These are phyloP conservation scores for Sebastolobus altivelis DNA, from an alignment of 2,797 vertebrate species.

Conservation along the genomic window DNA sequence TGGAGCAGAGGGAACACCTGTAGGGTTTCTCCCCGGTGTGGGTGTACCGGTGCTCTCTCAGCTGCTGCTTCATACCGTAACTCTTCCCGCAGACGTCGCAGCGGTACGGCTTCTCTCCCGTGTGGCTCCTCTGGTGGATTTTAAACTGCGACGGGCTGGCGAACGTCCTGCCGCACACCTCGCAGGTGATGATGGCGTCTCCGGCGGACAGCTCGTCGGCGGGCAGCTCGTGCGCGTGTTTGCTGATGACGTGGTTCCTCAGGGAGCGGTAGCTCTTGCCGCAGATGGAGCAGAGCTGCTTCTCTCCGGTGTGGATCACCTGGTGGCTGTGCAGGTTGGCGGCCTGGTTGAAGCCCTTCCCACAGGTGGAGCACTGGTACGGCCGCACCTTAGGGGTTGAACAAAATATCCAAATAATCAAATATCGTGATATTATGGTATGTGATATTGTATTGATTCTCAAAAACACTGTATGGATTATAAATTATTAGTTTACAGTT, in stretches of 20 bases:
- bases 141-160: constrained; percentile 49
- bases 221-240: constrained; percentile 47
- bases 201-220: background rate
- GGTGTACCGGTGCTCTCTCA: constrained; percentile 53
- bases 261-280: constrained; percentile 65
- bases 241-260: constrained; percentile 69
- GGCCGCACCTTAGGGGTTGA: constrained; percentile 20
- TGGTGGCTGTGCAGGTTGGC: constrained; percentile 68
- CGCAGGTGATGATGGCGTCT: constrained; percentile 24
- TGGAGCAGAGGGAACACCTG: constrained; percentile 52
- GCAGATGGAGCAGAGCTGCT: constrained; percentile 67
- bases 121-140: constrained; percentile 53
- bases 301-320: constrained; percentile 45
- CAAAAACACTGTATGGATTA: too few species aligned
- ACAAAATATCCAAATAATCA: too few species aligned
- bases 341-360: constrained; percentile 62
- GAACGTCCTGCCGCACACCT: constrained; percentile 65
- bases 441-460: too few species aligned
- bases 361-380: constrained; percentile 45
- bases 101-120: constrained; percentile 53
- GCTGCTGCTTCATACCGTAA: constrained; percentile 52
- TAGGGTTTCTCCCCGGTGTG: constrained; percentile 60
- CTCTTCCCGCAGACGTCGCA: constrained; percentile 64
- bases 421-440: too few species aligned
- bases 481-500: too few species aligned